These are phyloP conservation scores for Bombus terrestris DNA, from an alignment of 1,140 invertebrate species.

Conservation along the genomic window DNA sequence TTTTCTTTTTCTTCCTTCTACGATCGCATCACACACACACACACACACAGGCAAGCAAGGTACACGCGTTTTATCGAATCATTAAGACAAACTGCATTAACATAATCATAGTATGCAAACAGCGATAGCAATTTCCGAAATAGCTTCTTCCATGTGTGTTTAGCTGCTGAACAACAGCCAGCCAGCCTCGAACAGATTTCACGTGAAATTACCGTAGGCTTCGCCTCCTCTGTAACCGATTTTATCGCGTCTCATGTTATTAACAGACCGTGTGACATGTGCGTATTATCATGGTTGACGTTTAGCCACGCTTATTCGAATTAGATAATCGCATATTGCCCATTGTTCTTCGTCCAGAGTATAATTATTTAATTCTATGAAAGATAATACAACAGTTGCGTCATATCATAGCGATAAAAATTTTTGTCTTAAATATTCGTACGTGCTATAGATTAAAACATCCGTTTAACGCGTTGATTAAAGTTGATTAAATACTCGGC, in stretches of 20 bases:
- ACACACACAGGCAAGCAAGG: background rate
- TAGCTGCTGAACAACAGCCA: conserved; percentile 37
- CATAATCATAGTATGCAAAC: conserved; percentile 46
- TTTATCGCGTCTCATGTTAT: conserved; percentile 10
- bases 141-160: conserved; percentile 24
- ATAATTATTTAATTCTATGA: background rate
- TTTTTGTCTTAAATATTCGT: background rate
- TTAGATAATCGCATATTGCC: background rate
- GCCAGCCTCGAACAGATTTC: conserved; percentile 15
- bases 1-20: background rate
- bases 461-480: too few relatives aligned
- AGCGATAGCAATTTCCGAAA: conserved; percentile 40
- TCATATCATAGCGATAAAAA: background rate
- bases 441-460: background rate
- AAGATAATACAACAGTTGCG: background rate
- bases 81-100: conserved; percentile 45
- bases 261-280: conserved; percentile 3
- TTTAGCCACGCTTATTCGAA: conserved; percentile 15
- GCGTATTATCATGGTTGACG: background rate
- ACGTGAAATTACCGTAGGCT: conserved; percentile 14
- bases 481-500: too few relatives aligned
- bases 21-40: background rate
- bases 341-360: background rate
- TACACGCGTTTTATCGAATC: conserved; percentile 28
- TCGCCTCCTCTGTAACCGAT: background rate